Evolutionary conservation across 2,797 vertebrate genomes (phyloP), one percentile per base, ranked within the genome.

Genomic region (Luscinia megarhynchos): DNA sequence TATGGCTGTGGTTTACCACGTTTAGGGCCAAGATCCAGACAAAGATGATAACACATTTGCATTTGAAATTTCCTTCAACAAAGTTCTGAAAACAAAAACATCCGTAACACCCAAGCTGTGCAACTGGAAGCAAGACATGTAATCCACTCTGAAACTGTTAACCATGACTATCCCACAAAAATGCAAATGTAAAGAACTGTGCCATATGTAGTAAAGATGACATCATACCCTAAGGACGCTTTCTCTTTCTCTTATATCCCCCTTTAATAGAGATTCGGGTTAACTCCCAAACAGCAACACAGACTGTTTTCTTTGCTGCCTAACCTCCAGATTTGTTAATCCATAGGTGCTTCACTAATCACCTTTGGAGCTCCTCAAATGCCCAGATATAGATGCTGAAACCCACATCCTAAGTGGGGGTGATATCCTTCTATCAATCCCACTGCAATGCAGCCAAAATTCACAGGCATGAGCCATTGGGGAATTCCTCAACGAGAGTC

Each of bases 241-340:
- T 5, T 32, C 5, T 53, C 4, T 45, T 79, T 72, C 63, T 58
- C 27, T 69, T 19, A 22, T 29, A 7, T 2, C 6, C 1, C 2
- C 50, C 7, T 54, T 53, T 57, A 41, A 73, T 0, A 63, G 45
- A 59, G 11, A 48, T 23, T 13, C 0, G 1, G 61, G 7, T 4
- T 72, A 78, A 34, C 57, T 45, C 10, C 5, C 6, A 67, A 86
- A 67, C 3, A 83, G 1, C 15, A 45, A 14, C 6, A 6, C 23
- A 70, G 20, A 41, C 4, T 43, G 4, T 17, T 74, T 75, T 45
- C 32, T 63, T 70, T 67, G 20, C 12, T 50, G 12, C 17, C 34
- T 72, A 64, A 36, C 10, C 6, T 68, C 18, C 14, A 67, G 10
- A 14, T 63, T 53, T 83, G 11, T 43, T 74, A 58, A 73, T 51